These are phyloP conservation scores for Catharus bicknelli DNA, from an alignment of 2,113 vertebrate species.

Conservation along the genomic window DNA sequence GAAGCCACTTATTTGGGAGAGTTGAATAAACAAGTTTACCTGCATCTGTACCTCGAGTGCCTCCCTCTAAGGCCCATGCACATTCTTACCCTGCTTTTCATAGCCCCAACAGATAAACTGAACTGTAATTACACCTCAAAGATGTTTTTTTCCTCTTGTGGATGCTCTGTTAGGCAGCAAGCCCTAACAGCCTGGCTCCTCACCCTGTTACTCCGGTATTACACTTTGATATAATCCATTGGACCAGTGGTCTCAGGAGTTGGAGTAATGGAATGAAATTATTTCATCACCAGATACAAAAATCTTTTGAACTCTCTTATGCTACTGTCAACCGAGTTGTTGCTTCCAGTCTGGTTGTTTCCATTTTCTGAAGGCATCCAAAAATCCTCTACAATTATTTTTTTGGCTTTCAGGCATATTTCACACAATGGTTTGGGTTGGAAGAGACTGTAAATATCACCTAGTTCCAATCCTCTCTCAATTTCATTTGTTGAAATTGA, in stretches of 20 bases:
- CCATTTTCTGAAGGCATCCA: not conserved
- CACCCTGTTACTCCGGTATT: accelerated
- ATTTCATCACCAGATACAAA: not conserved
- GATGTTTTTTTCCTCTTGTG: not conserved
- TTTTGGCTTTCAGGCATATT: not conserved
- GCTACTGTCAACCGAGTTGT: not conserved
- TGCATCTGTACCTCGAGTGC: not conserved
- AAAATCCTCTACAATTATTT: not conserved
- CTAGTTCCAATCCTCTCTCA: not conserved
- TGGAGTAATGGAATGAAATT: not conserved
- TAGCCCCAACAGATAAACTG: constrained; percentile 4
- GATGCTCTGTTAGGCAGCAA: not conserved
- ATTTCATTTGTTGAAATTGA: not conserved
- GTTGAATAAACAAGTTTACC: not conserved
- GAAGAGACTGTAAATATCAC: not conserved
- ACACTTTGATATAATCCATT: not conserved
- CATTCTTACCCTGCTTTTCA: not conserved
- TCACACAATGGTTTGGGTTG: not conserved
- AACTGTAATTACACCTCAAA: not conserved
- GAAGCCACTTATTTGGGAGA: not conserved
- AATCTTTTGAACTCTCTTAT: not conserved
- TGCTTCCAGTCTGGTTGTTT: not conserved
- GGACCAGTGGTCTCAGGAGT: not conserved
- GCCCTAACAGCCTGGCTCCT: not conserved
- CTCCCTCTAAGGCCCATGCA: not conserved